Percentiles rank a stretch among this genome's conserved stretches.
These are phyloP conservation scores for Thalassoma bifasciatum DNA, from an alignment of 2,113 vertebrate genomes.

Conservation along the genomic window DNA sequence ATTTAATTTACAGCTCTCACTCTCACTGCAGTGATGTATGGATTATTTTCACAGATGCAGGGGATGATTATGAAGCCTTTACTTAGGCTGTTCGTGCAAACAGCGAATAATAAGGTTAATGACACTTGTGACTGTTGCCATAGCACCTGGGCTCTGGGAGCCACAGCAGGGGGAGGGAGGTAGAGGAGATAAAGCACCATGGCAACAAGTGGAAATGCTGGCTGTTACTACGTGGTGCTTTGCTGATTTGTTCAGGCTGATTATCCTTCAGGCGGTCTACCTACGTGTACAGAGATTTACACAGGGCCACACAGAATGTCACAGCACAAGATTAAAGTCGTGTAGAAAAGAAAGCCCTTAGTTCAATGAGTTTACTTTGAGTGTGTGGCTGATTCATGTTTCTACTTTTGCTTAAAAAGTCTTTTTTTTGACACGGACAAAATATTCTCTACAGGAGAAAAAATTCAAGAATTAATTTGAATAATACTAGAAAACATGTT, in stretches of 20 bases:
- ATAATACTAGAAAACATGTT: too few species aligned
- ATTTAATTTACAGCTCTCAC: neutral
- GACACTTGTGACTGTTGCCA: constrained; percentile 74
- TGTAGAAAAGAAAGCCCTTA: constrained; percentile 1
- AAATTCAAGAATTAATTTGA: too few species aligned
- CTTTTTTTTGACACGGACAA: too few species aligned
- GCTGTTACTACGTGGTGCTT: constrained; percentile 28
- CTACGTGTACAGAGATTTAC: neutral
- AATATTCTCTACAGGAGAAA: too few species aligned
- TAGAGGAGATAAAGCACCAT: constrained; percentile 55
- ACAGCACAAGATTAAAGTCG: neutral
- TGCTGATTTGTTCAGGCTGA: constrained; percentile 41
- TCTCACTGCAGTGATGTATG: neutral
- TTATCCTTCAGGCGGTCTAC: constrained; percentile 62
- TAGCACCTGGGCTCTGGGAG: constrained; percentile 67
- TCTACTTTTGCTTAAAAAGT: too few species aligned
- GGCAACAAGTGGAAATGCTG: constrained; percentile 68
- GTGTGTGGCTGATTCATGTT: too few species aligned
- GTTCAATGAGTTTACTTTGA: neutral
- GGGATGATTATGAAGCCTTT: constrained; percentile 12
- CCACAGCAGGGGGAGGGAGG: constrained; percentile 9
- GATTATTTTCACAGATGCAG: neutral
- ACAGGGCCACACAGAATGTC: constrained; percentile 12
- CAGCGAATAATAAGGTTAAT: constrained; percentile 59
- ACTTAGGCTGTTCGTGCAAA: constrained; percentile 25